These are phyloP conservation scores for Penaeus vannamei DNA, from an alignment of 1,140 invertebrate genomes.

Conservation along the genomic window DNA sequence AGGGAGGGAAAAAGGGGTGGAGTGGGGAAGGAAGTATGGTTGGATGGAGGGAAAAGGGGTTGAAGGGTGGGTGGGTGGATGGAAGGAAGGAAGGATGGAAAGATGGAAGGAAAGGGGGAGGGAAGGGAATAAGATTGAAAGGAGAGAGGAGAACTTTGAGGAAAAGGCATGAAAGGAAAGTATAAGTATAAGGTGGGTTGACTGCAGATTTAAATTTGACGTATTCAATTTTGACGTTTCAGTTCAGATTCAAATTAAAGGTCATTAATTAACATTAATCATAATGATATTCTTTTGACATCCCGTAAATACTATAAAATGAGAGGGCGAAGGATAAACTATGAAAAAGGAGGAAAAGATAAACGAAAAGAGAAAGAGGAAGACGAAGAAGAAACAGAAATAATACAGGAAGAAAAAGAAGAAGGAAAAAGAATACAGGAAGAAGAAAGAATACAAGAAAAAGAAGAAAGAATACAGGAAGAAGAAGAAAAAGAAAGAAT, in stretches of 20 bases:
- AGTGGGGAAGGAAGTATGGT: slow-evolving; percentile 9
- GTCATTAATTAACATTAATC: too few species aligned
- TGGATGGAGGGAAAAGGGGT: slow-evolving; percentile 21
- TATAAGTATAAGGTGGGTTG: too few species aligned
- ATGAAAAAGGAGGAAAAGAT: neutral
- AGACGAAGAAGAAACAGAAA: too few species aligned
- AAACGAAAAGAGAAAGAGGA: neutral
- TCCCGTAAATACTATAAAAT: too few species aligned
- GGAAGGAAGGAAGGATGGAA: neutral
- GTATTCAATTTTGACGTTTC: too few species aligned
- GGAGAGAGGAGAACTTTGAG: neutral
- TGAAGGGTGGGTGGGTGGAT: neutral
- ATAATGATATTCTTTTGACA: too few species aligned
- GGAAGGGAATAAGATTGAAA: neutral
- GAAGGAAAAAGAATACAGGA: neutral
- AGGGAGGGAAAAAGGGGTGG: neutral
- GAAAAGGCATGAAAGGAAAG: neutral
- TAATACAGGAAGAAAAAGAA: neutral
- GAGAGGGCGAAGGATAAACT: neutral
- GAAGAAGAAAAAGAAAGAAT: neutral
- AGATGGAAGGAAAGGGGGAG: neutral
- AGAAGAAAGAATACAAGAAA: neutral
- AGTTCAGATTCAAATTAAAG: too few species aligned
- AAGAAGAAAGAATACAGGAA: neutral
- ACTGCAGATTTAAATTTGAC: too few species aligned